Conservation (phyloP, 2,888 invertebrate species). For the Idaea aversata region DNA sequence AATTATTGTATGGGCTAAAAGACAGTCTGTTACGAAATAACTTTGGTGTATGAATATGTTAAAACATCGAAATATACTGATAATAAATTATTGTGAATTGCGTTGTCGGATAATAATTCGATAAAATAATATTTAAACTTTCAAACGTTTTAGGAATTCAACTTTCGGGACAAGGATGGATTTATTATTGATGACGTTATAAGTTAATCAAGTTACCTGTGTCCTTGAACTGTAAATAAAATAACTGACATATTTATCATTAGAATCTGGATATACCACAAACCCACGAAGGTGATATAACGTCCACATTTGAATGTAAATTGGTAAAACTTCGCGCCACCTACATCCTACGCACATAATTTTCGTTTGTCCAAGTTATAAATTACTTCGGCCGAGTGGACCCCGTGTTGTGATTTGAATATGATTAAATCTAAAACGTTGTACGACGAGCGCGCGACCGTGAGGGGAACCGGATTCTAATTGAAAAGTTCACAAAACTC, state of each 20-base stretch:
- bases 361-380: slow-evolving; percentile 65
- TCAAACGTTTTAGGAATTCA: no score
- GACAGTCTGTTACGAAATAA: not conserved
- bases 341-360: slow-evolving; percentile 69
- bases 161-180: no score
- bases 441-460: slow-evolving; percentile 24
- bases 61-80: no score
- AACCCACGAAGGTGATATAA: slow-evolving; percentile 64
- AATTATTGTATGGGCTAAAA: no score
- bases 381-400: slow-evolving; percentile 47
- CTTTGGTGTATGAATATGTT: no score
- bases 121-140: no score
- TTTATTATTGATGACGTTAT: not conserved
- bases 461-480: slow-evolving; percentile 30
- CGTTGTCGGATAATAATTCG: no score
- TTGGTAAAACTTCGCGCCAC: slow-evolving; percentile 65
- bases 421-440: slow-evolving; percentile 59
- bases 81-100: no score
- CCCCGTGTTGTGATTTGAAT: slow-evolving; percentile 56
- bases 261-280: slow-evolving; percentile 7
- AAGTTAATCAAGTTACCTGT: not conserved
- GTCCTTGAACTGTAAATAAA: not conserved
- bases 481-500: slow-evolving; percentile 28
- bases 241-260: not conserved
- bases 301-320: slow-evolving; percentile 72